Percentiles rank a stretch among this genome's conserved stretches.
phyloP scores from a whole-genome alignment of 2,113 vertebrate species.

The Cricetomys ansorgei region DNA sequence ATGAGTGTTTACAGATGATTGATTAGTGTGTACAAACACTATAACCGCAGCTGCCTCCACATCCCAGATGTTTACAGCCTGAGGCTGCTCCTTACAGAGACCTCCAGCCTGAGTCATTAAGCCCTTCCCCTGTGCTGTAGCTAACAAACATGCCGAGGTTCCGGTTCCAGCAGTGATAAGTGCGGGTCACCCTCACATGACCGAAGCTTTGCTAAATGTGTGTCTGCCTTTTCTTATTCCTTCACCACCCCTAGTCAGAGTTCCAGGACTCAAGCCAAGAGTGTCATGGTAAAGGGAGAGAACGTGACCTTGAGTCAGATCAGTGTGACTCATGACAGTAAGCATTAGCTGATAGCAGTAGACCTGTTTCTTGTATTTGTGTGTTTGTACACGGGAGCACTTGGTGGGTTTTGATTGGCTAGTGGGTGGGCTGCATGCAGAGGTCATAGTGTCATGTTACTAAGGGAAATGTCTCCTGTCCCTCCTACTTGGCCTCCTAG shows the following conservation, averaged over 20 bases:
- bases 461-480: too few relatives aligned
- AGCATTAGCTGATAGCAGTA: not conserved
- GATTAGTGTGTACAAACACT: not conserved
- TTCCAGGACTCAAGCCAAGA: not conserved
- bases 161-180: too few relatives aligned
- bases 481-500: not conserved
- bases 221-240: not conserved
- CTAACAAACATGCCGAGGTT: not conserved
- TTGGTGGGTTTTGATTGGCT: not conserved
- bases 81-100: not conserved
- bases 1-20: not conserved
- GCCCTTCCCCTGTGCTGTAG: not conserved
- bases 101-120: not conserved
- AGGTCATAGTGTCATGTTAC: not conserved
- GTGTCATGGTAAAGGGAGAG: not conserved
- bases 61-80: not conserved
- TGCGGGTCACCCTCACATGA: not conserved
- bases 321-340: not conserved
- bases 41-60: not conserved
- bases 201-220: not conserved
- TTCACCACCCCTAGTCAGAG: not conserved
- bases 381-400: not conserved
- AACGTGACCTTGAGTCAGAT: not conserved
- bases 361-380: not conserved
- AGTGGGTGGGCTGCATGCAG: fast-evolving